phyloP scores from a whole-genome alignment of 2,113 vertebrate genomes.

The Nycticryphes semicollaris region DNA sequence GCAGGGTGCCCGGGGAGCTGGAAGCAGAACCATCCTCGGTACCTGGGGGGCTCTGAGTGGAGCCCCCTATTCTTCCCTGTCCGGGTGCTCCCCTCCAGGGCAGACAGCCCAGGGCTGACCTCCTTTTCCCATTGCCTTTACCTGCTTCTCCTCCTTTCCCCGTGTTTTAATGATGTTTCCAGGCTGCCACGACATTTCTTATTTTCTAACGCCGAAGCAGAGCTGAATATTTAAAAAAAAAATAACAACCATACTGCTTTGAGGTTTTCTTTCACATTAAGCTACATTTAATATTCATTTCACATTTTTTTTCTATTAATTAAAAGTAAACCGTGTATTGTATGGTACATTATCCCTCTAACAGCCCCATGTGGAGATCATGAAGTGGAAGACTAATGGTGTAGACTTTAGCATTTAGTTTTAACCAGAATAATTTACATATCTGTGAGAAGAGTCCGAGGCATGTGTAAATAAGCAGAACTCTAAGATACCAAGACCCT shows the following conservation, averaged over 20 bases:
- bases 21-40: not conserved
- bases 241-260: conserved; percentile 73
- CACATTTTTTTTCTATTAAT: conserved; percentile 98
- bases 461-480: conserved; percentile 97
- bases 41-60: not conserved
- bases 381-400: conserved; percentile 99
- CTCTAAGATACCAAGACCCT: conserved; percentile 80
- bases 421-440: conserved; percentile 94
- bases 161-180: not conserved
- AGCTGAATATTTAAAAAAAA: conserved; percentile 71
- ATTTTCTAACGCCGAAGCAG: conserved; percentile 71
- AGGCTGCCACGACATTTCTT: not conserved
- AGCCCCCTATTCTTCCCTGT: not conserved
- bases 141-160: conserved; percentile 1
- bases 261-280: conserved; percentile 90
- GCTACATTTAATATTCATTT: conserved; percentile 97
- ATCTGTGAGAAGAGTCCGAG: conserved; percentile 89
- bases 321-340: conserved; percentile 99
- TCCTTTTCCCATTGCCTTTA: not conserved
- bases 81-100: not conserved
- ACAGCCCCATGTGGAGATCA: conserved; percentile 99
- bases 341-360: conserved; percentile 99
- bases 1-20: not conserved
- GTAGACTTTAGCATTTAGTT: conserved; percentile 99
- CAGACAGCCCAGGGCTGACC: not conserved